Conservation (phyloP, 2,113 vertebrate species). For the Oreotragus oreotragus region DNA sequence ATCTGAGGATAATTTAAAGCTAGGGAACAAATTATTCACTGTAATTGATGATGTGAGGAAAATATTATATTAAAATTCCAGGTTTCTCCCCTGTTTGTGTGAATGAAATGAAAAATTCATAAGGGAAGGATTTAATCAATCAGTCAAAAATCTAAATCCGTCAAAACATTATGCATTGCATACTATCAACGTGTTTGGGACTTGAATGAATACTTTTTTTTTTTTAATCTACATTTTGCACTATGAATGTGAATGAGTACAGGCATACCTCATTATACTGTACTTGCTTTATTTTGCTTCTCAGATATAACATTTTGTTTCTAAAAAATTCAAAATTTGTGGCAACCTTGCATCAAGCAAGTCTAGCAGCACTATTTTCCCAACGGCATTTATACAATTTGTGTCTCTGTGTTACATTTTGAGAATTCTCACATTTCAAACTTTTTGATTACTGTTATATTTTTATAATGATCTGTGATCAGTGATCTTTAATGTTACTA, state of each 20-base stretch:
- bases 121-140: slow-evolving; percentile 52
- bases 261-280: not conserved
- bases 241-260: not conserved
- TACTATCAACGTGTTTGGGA: not conserved
- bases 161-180: slow-evolving; percentile 21
- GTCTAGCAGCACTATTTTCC: not conserved
- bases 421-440: not conserved
- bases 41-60: slow-evolving; percentile 18
- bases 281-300: not conserved
- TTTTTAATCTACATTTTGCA: not conserved
- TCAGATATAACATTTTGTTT: not conserved
- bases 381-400: not conserved
- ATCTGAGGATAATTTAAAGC: slow-evolving; percentile 17
- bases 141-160: slow-evolving; percentile 46
- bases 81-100: slow-evolving; percentile 6
- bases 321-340: not conserved
- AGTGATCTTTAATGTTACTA: not conserved
- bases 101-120: slow-evolving; percentile 66
- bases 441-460: not conserved
- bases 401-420: not conserved
- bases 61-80: slow-evolving; percentile 34
- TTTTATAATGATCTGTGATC: not conserved
- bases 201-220: slow-evolving; percentile 15
- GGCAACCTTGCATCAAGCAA: not conserved
- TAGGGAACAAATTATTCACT: not conserved